These are phyloP conservation scores for Mellivora capensis DNA, from an alignment of 2,113 vertebrate genomes.

Conservation along the genomic window DNA sequence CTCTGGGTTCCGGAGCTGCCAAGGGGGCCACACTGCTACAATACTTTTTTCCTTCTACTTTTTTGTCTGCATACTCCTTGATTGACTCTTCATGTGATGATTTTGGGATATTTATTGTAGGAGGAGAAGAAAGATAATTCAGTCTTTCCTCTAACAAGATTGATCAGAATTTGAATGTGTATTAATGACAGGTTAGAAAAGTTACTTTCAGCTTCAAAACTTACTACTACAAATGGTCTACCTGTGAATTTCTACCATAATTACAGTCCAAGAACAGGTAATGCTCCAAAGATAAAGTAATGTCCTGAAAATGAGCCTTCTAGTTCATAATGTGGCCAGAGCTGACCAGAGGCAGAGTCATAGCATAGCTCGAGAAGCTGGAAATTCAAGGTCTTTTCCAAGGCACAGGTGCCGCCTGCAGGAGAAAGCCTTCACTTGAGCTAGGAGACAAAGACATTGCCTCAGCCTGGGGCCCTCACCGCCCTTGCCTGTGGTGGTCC, in stretches of 20 bases:
- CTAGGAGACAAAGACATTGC: neutral
- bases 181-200: neutral
- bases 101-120: neutral
- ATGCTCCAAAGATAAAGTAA: neutral
- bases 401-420: neutral
- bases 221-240: neutral
- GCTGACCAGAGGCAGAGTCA: neutral
- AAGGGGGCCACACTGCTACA: neutral
- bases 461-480: neutral
- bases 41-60: neutral
- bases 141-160: neutral
- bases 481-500: neutral
- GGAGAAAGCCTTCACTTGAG: neutral
- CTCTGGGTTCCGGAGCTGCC: neutral
- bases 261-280: neutral
- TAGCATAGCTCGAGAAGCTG: neutral
- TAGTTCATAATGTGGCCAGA: neutral
- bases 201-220: neutral
- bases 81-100: neutral
- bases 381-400: neutral
- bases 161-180: neutral
- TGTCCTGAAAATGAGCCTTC: neutral
- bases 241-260: neutral
- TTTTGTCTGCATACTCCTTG: neutral
- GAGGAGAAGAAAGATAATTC: neutral